Evolutionary conservation across 2,888 invertebrate genomes (phyloP).

Genomic region (Drosophila nigritarsus): DNA sequence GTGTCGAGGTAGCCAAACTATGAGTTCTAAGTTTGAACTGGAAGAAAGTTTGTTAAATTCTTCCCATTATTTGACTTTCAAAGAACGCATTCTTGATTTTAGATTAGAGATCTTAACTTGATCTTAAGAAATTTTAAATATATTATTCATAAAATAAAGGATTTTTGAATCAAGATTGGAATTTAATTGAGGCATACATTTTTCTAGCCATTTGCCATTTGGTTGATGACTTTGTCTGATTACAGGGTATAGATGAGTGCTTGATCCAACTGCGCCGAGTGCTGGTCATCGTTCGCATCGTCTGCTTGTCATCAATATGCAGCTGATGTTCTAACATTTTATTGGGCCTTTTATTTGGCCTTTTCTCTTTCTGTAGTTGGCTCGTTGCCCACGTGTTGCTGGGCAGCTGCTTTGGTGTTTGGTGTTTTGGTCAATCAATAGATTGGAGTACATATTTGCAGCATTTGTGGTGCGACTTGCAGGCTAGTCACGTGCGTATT

Average conservation of each 20-base stretch:
- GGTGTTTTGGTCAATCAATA: constrained; percentile 38
- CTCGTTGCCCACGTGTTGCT: constrained; percentile 59
- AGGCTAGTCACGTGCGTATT: constrained; percentile 69
- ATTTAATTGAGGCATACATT: neutral
- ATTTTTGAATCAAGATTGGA: neutral
- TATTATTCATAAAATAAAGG: too few relatives aligned
- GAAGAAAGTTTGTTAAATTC: neutral
- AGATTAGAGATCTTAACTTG: neutral
- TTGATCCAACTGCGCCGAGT: constrained; percentile 20
- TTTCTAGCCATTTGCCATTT: too few relatives aligned
- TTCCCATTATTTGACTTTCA: too few relatives aligned
- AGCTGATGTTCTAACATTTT: constrained; percentile 66
- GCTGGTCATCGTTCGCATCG: constrained; percentile 28
- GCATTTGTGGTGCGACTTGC: constrained; percentile 39
- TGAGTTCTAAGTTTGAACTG: neutral
- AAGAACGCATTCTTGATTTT: too few relatives aligned
- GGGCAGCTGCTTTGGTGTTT: constrained; percentile 19
- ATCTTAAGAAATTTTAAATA: too few relatives aligned
- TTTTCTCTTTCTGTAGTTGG: constrained; percentile 34
- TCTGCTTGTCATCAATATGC: constrained; percentile 70
- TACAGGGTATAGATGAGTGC: constrained; percentile 33
- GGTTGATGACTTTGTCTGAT: neutral
- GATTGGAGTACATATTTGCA: constrained; percentile 23
- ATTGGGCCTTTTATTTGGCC: constrained; percentile 32
- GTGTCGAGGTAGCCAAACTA: neutral